Evolutionary conservation across 2,888 invertebrate genomes (phyloP), one percentile per base, ranked within the genome.

Genomic region (Xylophagus ater): DNA sequence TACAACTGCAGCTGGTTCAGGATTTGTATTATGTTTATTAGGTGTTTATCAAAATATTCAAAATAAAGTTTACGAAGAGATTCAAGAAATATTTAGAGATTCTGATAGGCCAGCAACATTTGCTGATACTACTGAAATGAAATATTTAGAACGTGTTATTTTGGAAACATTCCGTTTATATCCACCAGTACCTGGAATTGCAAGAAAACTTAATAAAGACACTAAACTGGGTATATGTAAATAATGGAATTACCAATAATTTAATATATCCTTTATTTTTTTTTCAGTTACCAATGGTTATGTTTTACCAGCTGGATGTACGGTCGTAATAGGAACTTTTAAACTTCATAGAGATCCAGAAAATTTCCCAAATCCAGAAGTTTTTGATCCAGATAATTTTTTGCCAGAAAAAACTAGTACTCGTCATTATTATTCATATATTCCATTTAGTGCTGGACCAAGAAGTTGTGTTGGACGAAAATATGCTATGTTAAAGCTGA

Each of bases 1-100:
- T 54, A 86, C 85, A 6, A 86, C 84, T 1, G 80, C 85, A 9
- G 84, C 90, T 21, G 89, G 84, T 2, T 83, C 88, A 47, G 86
- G 84, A 57, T 93, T 90, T 71, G 81, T 84, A 43, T 68, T 89
- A 5, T 83, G 83, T 49, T 69, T 89, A 53, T 74, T 92, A 56
- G 90, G 86, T 4, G 71, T 81, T 29, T 76, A 90, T 55, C 81
- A 80, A 26, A 72, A 85, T 9, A 76, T 90, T 28, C 90, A 92
- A 65, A 71, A 72, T 1, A 77, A 67, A 51, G 82, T 84, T 0
- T 75, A 78, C 51, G 73, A 81, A 43, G 85, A 86, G 54, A 59
- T 85, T 32, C 76, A 80, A 47, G 71, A 75, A 14, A 82, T 85
- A 49, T 85, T 86, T 51, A 83, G 83, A 0, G 78, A 82, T 52